Conservation (phyloP, 2,797 vertebrate genomes). For the Erethizon dorsatum region DNA sequence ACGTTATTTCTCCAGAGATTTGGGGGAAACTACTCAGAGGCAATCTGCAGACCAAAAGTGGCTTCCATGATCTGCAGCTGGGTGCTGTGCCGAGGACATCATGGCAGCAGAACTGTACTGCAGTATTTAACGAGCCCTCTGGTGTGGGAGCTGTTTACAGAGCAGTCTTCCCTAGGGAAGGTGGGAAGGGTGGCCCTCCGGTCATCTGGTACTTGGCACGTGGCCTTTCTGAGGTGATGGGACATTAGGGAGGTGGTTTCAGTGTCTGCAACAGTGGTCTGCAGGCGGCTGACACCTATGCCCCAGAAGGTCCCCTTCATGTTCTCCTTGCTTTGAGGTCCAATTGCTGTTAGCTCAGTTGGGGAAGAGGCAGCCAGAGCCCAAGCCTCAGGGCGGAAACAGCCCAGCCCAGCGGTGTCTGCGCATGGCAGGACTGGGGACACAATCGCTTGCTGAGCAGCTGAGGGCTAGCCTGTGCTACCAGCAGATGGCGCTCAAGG, state of each 20-base stretch:
- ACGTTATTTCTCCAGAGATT: no score
- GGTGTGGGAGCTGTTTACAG: no score
- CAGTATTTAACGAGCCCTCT: neutral
- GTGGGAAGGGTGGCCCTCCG: neutral
- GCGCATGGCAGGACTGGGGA: no score
- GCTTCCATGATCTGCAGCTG: neutral
- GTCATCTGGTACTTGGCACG: neutral
- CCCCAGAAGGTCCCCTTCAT: neutral
- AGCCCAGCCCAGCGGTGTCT: neutral
- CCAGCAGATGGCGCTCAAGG: neutral
- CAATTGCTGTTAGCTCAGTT: neutral
- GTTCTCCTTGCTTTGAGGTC: no score
- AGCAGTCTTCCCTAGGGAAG: neutral
- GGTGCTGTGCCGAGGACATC: rapidly evolving
- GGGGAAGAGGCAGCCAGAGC: no score
- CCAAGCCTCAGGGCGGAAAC: neutral
- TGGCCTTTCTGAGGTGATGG: neutral
- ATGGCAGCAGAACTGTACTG: neutral
- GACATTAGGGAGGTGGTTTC: neutral
- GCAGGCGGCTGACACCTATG: neutral
- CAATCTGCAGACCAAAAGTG: no score
- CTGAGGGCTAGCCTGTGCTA: neutral
- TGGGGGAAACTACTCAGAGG: neutral
- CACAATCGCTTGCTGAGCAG: neutral
- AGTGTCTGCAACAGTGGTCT: neutral